These are phyloP conservation scores for Clostera curtula DNA, from an alignment of 2,888 invertebrate genomes.

Conservation along the genomic window DNA sequence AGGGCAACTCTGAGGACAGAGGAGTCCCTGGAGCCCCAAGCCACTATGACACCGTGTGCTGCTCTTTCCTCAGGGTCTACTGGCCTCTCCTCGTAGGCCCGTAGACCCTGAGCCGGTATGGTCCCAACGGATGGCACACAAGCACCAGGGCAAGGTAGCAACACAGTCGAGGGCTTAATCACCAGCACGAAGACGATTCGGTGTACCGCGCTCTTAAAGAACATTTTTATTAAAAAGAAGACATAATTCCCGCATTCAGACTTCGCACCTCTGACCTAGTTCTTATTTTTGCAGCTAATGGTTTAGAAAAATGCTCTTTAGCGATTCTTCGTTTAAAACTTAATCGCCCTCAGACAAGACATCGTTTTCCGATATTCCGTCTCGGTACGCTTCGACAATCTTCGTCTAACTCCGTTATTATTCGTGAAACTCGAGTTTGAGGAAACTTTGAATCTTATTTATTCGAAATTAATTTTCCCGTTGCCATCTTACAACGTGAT, in stretches of 20 bases:
- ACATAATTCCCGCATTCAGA: slow-evolving; percentile 17
- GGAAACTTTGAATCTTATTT: slow-evolving; percentile 14
- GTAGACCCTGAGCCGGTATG: no score
- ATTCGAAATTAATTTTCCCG: slow-evolving; percentile 14
- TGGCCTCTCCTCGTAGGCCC: no score
- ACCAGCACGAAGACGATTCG: no score
- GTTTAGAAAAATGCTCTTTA: slow-evolving; percentile 26
- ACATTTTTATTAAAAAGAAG: slow-evolving; percentile 13
- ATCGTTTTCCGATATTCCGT: slow-evolving; percentile 38
- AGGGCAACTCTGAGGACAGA: no score
- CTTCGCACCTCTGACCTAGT: slow-evolving; percentile 19
- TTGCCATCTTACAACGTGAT: slow-evolving; percentile 13
- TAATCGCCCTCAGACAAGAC: slow-evolving; percentile 24
- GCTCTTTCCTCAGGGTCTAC: no score
- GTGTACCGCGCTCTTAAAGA: background rate
- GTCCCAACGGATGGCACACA: no score
- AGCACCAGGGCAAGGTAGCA: no score
- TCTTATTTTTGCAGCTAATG: slow-evolving; percentile 24
- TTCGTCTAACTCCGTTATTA: slow-evolving; percentile 12
- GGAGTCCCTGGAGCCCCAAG: no score
- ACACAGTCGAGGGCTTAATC: no score
- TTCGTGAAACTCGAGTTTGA: slow-evolving; percentile 10
- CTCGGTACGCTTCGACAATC: slow-evolving; percentile 16
- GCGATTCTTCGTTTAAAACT: slow-evolving; percentile 29
- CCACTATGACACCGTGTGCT: no score